Conservation (phyloP, 2,888 invertebrate genomes). For the Tetanocera ferruginea region DNA sequence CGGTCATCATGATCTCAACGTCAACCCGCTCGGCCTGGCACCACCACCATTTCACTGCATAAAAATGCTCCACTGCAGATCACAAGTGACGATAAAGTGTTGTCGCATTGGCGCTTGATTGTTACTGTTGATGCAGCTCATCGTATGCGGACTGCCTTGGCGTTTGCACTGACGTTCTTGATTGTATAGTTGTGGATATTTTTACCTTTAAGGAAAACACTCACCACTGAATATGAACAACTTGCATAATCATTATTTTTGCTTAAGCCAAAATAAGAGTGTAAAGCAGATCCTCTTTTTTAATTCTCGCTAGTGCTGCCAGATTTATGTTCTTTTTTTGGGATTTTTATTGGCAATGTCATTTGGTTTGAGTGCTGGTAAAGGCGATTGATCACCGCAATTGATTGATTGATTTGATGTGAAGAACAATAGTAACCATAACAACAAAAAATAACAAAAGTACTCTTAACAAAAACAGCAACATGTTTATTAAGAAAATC, state of each 20-base stretch:
- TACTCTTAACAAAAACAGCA: no score
- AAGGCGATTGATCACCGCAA: conserved; percentile 54
- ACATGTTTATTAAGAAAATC: not conserved
- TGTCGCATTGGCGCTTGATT: conserved; percentile 56
- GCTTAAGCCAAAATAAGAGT: not conserved
- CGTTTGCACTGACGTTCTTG: not conserved
- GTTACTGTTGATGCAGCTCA: not conserved
- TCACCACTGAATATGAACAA: conserved; percentile 22
- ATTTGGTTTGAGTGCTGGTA: conserved; percentile 7
- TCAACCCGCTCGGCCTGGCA: not conserved
- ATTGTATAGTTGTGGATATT: not conserved
- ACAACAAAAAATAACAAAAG: no score
- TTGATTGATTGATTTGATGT: conserved; percentile 63
- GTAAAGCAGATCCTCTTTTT: not conserved
- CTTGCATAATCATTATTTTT: conserved; percentile 50
- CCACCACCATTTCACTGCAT: not conserved
- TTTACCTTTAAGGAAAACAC: not conserved
- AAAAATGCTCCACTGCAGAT: conserved; percentile 48
- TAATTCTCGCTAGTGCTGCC: not conserved
- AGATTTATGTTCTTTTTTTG: conserved; percentile 11
- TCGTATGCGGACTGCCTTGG: not conserved
- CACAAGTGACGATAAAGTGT: conserved; percentile 61
- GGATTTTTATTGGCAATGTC: conserved; percentile 35
- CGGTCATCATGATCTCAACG: not conserved
- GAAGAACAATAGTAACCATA: not conserved